Evolutionary conservation across 2,888 invertebrate species (phyloP), one percentile per base, ranked within the genome.

Genomic region (Dione vanillae): DNA sequence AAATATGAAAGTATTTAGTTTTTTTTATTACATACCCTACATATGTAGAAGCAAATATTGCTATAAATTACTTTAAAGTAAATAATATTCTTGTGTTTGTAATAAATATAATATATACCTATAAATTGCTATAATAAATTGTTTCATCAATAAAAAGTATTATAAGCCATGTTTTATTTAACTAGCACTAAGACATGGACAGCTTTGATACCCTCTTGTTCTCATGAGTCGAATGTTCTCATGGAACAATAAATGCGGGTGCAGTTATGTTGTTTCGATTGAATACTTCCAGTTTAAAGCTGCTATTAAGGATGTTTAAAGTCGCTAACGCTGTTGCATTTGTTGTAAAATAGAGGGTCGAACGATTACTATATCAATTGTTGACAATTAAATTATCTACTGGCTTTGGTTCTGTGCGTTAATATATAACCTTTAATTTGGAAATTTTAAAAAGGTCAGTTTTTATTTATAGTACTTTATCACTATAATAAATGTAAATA

Each of bases 191-290:
- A 74, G 78, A 80, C 81, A 80, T 84, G 83, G 87, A 86, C 87
- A 80, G 83, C 66, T 76, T 79, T 78, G 78, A 81, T 80, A 79
- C 83, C 80, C 84, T 84, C 80, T 81, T 78, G 84, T 89, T 90
- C 90, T 84, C 89, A 88, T 89, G 87, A 80, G 79, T 84, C 78
- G 76, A 85, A 84, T 79, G 81, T 87, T 89, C 89, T 85, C 89
- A 89, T 89, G 87, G 83, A 88, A 89, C 87, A 89, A 89, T 89
- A 81, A 83, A 86, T 86, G 87, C 86, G 83, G 84, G 85, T 82
- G 83, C 81, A 80, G 82, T 81, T 81, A 79, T 81, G 78, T 84
- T 83, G 83, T 82, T 76, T 85, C 80, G 81, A 84, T 83, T 83
- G 79, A 85, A 85, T 83, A 79, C 78, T 80, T 84, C 78, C 82